These are phyloP conservation scores for Tachycineta bicolor DNA, from an alignment of 2,113 vertebrate genomes.

Conservation along the genomic window DNA sequence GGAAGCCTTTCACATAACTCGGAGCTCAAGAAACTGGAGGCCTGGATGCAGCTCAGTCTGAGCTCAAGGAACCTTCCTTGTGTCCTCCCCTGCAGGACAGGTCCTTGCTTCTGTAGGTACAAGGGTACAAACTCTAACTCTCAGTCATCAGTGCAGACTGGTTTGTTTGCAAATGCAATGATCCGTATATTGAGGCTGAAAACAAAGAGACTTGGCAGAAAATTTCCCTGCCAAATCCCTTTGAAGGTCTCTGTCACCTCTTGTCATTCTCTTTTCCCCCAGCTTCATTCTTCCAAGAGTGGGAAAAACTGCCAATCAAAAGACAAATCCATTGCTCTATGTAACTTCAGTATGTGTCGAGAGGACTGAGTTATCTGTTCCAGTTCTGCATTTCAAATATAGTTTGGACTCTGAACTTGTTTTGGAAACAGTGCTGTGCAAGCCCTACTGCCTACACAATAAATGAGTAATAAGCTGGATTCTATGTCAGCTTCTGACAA, in stretches of 20 bases:
- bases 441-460: neutral
- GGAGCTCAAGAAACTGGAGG: neutral
- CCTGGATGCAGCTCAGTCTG: neutral
- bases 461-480: neutral
- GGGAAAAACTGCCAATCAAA: neutral
- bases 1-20: rapidly evolving
- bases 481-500: neutral
- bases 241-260: neutral
- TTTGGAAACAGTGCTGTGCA: neutral
- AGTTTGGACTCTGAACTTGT: neutral
- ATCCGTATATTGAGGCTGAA: neutral
- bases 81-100: neutral
- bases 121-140: neutral
- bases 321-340: neutral
- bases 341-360: neutral
- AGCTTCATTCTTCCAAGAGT: neutral
- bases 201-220: neutral
- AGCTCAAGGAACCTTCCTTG: neutral
- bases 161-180: neutral
- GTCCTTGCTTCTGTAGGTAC: neutral
- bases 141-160: neutral
- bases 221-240: neutral
- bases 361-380: neutral
- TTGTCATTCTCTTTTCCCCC: neutral
- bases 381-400: neutral